Percentiles rank a stretch among this genome's conserved stretches.
phyloP scores from a whole-genome alignment of 2,113 vertebrate species.

The Willisornis vidua region DNA sequence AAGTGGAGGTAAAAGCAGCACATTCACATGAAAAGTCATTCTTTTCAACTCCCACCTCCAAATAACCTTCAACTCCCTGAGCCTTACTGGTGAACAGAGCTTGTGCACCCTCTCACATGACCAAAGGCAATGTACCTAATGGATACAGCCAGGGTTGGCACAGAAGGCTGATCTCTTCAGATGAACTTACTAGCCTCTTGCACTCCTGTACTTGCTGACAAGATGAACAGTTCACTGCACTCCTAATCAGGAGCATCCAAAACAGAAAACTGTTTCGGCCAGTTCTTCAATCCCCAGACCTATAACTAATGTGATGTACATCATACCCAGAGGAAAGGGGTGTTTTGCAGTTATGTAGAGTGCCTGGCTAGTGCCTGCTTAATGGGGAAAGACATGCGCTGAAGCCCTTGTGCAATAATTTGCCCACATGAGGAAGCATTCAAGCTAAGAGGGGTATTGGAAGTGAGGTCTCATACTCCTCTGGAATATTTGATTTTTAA shows the following conservation, averaged over 20 bases:
- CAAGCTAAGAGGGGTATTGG: background rate
- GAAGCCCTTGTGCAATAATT: background rate
- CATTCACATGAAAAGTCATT: background rate
- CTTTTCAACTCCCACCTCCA: background rate
- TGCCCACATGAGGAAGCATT: background rate
- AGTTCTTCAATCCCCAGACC: background rate
- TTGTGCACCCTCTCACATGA: background rate
- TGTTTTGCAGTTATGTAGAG: background rate
- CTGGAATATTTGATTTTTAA: background rate
- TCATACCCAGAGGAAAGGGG: background rate
- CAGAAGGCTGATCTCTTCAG: background rate
- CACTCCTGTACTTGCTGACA: background rate
- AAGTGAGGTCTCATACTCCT: background rate
- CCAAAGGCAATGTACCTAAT: background rate
- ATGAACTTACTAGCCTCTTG: background rate
- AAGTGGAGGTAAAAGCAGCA: background rate
- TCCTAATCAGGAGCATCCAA: background rate
- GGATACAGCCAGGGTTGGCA: background rate
- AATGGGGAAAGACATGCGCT: background rate
- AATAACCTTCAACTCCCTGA: background rate
- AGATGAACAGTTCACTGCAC: background rate
- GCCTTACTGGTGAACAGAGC: background rate
- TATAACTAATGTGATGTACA: background rate
- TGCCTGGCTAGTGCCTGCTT: background rate
- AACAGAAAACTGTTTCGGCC: background rate